These are phyloP conservation scores for Halictus quadricinctus DNA, from an alignment of 2,888 invertebrate genomes.

Conservation along the genomic window DNA sequence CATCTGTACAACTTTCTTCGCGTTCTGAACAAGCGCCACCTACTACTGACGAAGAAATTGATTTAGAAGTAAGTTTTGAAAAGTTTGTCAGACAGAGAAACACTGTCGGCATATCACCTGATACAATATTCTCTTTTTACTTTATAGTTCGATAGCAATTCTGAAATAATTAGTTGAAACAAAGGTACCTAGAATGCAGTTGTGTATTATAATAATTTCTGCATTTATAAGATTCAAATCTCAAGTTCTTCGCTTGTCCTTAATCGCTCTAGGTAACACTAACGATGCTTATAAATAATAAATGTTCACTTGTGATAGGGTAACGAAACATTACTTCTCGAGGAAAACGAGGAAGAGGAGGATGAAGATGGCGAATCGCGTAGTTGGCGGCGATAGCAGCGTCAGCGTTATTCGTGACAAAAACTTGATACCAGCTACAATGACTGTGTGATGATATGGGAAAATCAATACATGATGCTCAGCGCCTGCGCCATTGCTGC, in stretches of 20 bases:
- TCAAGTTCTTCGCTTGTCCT: not conserved
- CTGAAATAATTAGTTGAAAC: not conserved
- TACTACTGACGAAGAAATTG: conserved; percentile 78
- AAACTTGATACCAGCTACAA: conserved; percentile 71
- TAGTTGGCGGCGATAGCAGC: conserved; percentile 94
- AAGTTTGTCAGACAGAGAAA: not conserved
- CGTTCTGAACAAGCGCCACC: conserved; percentile 78
- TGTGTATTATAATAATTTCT: not conserved
- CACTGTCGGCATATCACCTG: not conserved
- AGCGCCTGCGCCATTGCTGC: conserved; percentile 69
- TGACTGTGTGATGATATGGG: conserved; percentile 67
- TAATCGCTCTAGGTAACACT: not conserved
- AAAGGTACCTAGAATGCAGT: not conserved
- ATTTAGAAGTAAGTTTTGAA: conserved; percentile 76
- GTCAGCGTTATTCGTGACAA: conserved; percentile 70
- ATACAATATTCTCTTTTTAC: not conserved
- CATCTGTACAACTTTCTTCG: conserved; percentile 70
- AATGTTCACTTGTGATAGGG: conserved; percentile 67
- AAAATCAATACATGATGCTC: conserved; percentile 64
- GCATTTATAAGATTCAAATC: not conserved
- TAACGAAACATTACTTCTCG: conserved; percentile 87
- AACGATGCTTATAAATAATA: not conserved
- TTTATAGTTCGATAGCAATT: not conserved
- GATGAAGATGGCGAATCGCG: conserved; percentile 92
- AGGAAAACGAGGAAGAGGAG: conserved; percentile 94